A percentile compares a stretch with the other conserved stretches of the same genome.
Evolutionary conservation across 2,888 invertebrate species (phyloP).

Genomic region (Pyrrhosoma nymphula): DNA sequence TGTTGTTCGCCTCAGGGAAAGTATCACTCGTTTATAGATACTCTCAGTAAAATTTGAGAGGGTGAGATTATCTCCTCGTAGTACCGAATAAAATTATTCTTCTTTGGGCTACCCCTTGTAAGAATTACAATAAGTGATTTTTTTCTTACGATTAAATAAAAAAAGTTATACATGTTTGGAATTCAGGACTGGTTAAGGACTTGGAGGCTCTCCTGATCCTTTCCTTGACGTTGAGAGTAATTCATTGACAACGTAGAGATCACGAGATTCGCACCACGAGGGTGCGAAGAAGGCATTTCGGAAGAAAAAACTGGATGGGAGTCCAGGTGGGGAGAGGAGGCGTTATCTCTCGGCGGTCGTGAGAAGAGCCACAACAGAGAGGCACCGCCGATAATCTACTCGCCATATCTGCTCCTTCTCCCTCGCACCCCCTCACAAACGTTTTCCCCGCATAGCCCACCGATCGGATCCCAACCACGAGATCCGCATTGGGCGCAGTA

Average conservation of each 20-base stretch:
- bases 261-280: not conserved
- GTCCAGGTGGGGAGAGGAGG: not conserved
- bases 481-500: conserved; percentile 22
- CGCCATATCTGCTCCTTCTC: not conserved
- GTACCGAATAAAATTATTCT: too few species aligned
- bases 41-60: too few species aligned
- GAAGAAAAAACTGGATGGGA: not conserved
- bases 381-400: not conserved
- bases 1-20: too few species aligned
- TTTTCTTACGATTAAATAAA: too few species aligned
- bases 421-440: not conserved
- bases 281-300: not conserved
- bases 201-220: not conserved
- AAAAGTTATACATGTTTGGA: too few species aligned
- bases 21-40: too few species aligned
- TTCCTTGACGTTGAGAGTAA: not conserved
- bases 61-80: too few species aligned
- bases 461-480: not conserved
- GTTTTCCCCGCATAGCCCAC: too few species aligned
- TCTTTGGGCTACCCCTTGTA: too few species aligned
- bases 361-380: not conserved
- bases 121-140: too few species aligned
- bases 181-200: too few species aligned
- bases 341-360: not conserved
- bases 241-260: not conserved